Evolutionary conservation across 2,888 invertebrate genomes (phyloP).

Genomic region (Arctia plantaginis): DNA sequence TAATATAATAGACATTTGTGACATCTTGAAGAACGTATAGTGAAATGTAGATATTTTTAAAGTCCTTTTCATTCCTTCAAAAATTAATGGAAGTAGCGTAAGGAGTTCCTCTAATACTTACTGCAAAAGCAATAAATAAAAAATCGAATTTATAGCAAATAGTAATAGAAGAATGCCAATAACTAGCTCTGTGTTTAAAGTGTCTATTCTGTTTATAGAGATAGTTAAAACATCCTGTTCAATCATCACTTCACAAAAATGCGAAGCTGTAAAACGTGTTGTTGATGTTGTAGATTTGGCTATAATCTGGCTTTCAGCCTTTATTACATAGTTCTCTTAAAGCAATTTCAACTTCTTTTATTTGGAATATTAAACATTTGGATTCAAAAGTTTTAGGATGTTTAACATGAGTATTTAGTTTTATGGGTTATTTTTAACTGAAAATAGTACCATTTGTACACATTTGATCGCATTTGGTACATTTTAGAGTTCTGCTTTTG

Average conservation of each 20-base stretch:
- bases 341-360: too few relatives aligned
- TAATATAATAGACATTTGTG: not conserved
- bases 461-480: not conserved
- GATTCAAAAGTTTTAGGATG: not conserved
- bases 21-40: not conserved
- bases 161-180: not conserved
- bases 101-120: not conserved
- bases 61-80: not conserved
- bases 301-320: not conserved
- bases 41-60: not conserved
- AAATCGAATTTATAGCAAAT: not conserved
- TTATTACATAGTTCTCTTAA: not conserved
- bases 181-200: not conserved
- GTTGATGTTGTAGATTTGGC: not conserved
- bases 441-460: not conserved
- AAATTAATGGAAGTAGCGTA: not conserved
- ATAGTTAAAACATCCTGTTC: conserved; percentile 1
- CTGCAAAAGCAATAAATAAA: not conserved
- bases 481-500: not conserved
- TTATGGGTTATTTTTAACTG: too few relatives aligned
- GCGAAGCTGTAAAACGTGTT: not conserved
- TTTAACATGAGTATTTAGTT: not conserved
- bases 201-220: not conserved
- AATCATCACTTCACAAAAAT: not conserved
- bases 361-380: not conserved